Evolutionary conservation across 2,797 vertebrate genomes (phyloP).

Genomic region (Harpagifer antarcticus): DNA sequence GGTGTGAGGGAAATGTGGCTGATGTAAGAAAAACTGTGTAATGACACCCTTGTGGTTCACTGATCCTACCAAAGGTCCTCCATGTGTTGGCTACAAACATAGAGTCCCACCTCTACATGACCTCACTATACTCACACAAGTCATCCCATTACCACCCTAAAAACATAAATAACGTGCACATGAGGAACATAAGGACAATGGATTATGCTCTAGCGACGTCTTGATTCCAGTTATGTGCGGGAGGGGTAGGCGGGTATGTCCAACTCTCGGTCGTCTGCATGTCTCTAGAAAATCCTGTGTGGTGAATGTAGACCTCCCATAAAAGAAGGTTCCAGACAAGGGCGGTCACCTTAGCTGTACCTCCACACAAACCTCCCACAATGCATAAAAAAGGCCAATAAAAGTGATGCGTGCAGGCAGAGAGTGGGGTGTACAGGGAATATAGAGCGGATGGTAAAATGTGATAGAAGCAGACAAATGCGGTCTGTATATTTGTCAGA

Average conservation of each 20-base stretch:
- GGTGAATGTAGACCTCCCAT: slow-evolving; percentile 69
- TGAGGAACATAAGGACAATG: slow-evolving; percentile 46
- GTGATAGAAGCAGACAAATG: slow-evolving; percentile 29
- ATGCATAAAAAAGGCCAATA: slow-evolving; percentile 70
- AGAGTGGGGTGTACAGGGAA: slow-evolving; percentile 25
- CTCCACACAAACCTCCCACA: slow-evolving; percentile 74
- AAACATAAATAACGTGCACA: slow-evolving; percentile 54
- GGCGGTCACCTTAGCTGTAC: slow-evolving; percentile 68
- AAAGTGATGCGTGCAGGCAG: slow-evolving; percentile 50
- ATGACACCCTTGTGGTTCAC: slow-evolving; percentile 64
- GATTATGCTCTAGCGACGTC: slow-evolving; percentile 22
- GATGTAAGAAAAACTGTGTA: slow-evolving; percentile 69
- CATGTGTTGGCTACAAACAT: slow-evolving; percentile 69
- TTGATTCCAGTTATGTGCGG: slow-evolving; percentile 37
- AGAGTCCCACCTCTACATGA: slow-evolving; percentile 62
- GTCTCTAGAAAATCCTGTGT: slow-evolving; percentile 59
- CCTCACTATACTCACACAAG: slow-evolving; percentile 51
- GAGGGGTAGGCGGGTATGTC: slow-evolving; percentile 19
- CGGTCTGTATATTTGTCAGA: neutral
- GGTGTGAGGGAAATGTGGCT: slow-evolving; percentile 73
- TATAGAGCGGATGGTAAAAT: slow-evolving; percentile 30
- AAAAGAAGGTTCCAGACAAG: slow-evolving; percentile 71
- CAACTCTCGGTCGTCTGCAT: slow-evolving; percentile 40
- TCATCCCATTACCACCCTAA: slow-evolving; percentile 45
- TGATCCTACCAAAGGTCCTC: slow-evolving; percentile 48